These are phyloP conservation scores for Malacoraja senta DNA, from an alignment of 2,797 vertebrate species.

Conservation along the genomic window DNA sequence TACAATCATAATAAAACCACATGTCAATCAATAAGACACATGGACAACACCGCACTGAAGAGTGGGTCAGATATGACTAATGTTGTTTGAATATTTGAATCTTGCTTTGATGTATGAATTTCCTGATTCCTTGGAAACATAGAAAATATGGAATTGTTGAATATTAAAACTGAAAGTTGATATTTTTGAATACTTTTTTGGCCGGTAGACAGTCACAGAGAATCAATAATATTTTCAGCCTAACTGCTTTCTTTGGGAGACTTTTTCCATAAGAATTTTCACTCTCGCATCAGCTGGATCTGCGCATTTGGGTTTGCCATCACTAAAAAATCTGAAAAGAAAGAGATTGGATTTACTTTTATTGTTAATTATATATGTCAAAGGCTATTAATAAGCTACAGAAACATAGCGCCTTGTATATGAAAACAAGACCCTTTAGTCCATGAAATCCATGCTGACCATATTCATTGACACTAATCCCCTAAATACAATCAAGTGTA, in stretches of 20 bases:
- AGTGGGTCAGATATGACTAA: too few relatives aligned
- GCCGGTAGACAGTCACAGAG: neutral
- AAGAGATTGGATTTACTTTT: neutral
- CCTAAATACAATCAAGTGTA: too few relatives aligned
- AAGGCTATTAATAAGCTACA: neutral
- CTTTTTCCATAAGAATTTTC: neutral
- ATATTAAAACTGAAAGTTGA: neutral
- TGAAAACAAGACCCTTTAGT: too few relatives aligned
- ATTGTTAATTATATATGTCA: neutral
- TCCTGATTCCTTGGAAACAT: neutral
- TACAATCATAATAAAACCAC: neutral
- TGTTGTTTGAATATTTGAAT: neutral
- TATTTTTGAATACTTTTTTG: neutral
- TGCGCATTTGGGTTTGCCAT: neutral
- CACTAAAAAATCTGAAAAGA: neutral
- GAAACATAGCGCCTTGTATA: too few relatives aligned
- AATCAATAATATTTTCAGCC: neutral
- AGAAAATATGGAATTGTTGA: neutral
- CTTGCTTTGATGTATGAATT: neutral
- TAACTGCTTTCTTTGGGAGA: neutral
- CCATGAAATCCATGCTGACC: too few relatives aligned
- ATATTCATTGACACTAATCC: too few relatives aligned
- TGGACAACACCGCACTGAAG: too few relatives aligned
- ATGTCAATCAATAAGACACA: neutral
- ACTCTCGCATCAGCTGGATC: neutral